Conservation (phyloP, 2,888 invertebrate genomes). For the Athalia circularis region DNA sequence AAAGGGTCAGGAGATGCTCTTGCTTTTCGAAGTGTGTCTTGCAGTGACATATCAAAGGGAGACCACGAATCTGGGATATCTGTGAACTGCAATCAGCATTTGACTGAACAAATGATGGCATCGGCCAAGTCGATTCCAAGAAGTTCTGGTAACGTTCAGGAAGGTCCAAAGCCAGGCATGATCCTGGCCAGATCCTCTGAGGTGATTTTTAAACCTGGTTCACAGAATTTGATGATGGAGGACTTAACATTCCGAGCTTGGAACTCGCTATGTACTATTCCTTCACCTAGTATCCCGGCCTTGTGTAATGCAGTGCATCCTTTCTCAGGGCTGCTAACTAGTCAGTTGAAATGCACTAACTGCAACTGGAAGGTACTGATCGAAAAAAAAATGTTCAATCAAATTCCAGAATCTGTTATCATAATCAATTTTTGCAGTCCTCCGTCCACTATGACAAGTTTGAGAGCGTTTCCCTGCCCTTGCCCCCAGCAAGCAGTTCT, state of each 20-base stretch:
- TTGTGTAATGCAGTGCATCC: constrained; percentile 77
- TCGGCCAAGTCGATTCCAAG: constrained; percentile 63
- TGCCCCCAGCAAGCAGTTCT: constrained; percentile 81
- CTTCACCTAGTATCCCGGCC: constrained; percentile 58
- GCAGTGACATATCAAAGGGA: constrained; percentile 66
- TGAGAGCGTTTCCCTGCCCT: constrained; percentile 89
- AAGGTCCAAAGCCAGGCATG: constrained; percentile 66
- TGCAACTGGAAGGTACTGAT: constrained; percentile 81
- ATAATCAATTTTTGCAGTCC: constrained; percentile 76
- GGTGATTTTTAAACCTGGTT: constrained; percentile 55
- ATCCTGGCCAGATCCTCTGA: constrained; percentile 71
- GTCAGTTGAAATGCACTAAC: constrained; percentile 84
- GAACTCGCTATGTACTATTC: constrained; percentile 67
- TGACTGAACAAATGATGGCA: constrained; percentile 56
- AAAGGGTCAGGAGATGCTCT: constrained; percentile 63
- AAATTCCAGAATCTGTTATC: constrained; percentile 9
- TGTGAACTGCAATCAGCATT: constrained; percentile 58
- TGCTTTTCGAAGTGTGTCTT: constrained; percentile 67
- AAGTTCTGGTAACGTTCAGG: constrained; percentile 53
- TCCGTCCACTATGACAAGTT: constrained; percentile 94
- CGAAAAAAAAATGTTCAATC: no score
- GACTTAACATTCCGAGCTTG: constrained; percentile 59
- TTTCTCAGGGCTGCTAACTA: constrained; percentile 85
- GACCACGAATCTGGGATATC: constrained; percentile 56
- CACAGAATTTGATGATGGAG: constrained; percentile 51